Evolutionary conservation across 2,797 vertebrate genomes (phyloP), one percentile per base, ranked within the genome.

Genomic region (Crocodylus rhombifer): DNA sequence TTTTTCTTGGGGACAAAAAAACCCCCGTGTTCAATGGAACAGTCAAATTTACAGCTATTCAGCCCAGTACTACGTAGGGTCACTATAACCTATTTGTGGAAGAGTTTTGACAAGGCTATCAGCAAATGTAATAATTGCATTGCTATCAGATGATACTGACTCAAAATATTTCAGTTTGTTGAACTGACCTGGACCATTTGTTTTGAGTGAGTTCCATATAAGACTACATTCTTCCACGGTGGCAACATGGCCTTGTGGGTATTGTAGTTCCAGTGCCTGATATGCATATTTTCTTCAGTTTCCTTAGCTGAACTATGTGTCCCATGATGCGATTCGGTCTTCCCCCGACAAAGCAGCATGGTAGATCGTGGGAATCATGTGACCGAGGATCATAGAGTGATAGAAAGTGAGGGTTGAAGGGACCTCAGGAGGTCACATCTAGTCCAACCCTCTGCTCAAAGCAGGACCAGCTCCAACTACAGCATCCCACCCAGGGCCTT

Each of bases 21-120:
- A 9, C 1, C 25, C 17, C 84, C 75, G 75, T 18, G 42, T 42
- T 42, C 42, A 42, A 8, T 42, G 17, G 51, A 36, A 64, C 11
- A 71, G 7, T 5, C 26, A 74, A 58, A 78, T 33, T 33, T 57
- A 2, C 11, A 2, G 0, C 23, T 36, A 1, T 69, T 60, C 30
- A 80, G 12, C 4, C 6, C 57, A 14, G 65, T 87, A 9, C 1
- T 63, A 0, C 16, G 1, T 58, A 71, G 20, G 21, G 67, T 21
- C 13, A 62, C 18, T 36, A 25, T 21, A 36, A 42, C 5, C 69
- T 8, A 16, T 42, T 42, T 73, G 33, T 23, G 42, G 23, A 73
- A 51, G 15, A 73, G 15, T 71, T 33, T 14, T 17, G 42, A 42
- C 42, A 9, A 42, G 42, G 42, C 42, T 42, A 9, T 42, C 42